A percentile compares a stretch with the other conserved stretches of the same genome.
phyloP scores from a whole-genome alignment of 1,140 invertebrate genomes.

The Leguminivora glycinivorella region DNA sequence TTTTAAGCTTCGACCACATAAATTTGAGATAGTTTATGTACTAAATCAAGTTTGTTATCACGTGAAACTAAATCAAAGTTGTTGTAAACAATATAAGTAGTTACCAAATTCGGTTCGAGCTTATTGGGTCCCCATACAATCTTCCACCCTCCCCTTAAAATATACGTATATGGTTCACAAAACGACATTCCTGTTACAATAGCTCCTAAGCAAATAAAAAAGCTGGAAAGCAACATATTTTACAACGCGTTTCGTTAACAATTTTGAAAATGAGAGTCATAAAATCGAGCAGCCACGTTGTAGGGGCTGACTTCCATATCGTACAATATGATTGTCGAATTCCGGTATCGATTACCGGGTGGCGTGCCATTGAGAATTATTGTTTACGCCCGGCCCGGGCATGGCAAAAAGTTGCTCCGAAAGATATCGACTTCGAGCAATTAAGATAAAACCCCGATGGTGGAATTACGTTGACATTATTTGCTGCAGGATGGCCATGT shows the following conservation, averaged over 20 bases:
- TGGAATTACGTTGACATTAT: slow-evolving; percentile 43
- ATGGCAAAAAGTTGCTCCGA: slow-evolving; percentile 39
- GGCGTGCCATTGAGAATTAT: slow-evolving; percentile 29
- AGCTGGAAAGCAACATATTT: neutral
- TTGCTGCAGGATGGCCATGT: slow-evolving; percentile 29
- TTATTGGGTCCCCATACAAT: no score
- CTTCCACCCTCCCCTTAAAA: no score
- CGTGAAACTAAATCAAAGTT: no score
- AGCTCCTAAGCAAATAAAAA: no score
- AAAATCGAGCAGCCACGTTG: slow-evolving; percentile 7
- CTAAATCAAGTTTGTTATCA: no score
- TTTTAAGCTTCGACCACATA: no score
- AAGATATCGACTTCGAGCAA: slow-evolving; percentile 54
- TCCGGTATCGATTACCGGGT: slow-evolving; percentile 22
- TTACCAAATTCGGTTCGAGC: no score
- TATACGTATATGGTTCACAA: no score
- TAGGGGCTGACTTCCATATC: slow-evolving; percentile 25
- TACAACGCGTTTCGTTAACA: neutral
- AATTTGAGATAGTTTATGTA: no score
- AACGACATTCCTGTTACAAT: no score
- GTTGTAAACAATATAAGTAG: no score
- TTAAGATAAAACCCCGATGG: slow-evolving; percentile 59
- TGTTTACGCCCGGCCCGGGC: slow-evolving; percentile 28
- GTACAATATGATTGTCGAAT: slow-evolving; percentile 20
- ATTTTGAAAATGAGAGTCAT: neutral